These are phyloP conservation scores for Hirtodrosophila confusa DNA, from an alignment of 2,888 invertebrate species.

Conservation along the genomic window DNA sequence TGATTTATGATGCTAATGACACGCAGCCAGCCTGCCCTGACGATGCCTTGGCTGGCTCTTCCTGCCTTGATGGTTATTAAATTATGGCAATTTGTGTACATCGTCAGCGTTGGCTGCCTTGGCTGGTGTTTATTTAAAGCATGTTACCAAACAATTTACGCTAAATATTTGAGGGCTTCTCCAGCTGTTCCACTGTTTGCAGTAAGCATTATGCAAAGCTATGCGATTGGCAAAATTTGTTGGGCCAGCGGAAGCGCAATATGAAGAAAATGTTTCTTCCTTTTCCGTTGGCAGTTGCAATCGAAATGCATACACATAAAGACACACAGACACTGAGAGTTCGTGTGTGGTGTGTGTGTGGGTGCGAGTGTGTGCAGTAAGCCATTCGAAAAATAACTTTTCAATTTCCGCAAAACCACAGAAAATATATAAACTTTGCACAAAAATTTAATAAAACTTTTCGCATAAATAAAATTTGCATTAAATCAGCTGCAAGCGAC, in stretches of 20 bases:
- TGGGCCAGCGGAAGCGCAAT: slow-evolving; percentile 63
- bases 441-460: slow-evolving; percentile 83
- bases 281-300: slow-evolving; percentile 69
- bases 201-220: slow-evolving; percentile 52
- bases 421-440: slow-evolving; percentile 80
- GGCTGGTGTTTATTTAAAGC: slow-evolving; percentile 74
- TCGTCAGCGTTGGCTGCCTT: slow-evolving; percentile 40
- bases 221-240: slow-evolving; percentile 58
- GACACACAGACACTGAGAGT: neutral
- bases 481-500: slow-evolving; percentile 80
- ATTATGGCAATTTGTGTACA: slow-evolving; percentile 79
- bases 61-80: slow-evolving; percentile 77
- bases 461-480: slow-evolving; percentile 83
- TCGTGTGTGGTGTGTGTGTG: slow-evolving; percentile 19
- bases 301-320: slow-evolving; percentile 37
- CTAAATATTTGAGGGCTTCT: slow-evolving; percentile 57
- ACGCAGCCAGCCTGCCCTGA: slow-evolving; percentile 60
- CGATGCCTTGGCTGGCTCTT: slow-evolving; percentile 35
- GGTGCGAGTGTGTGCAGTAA: slow-evolving; percentile 54
- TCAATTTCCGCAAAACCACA: slow-evolving; percentile 82
- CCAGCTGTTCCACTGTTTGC: neutral
- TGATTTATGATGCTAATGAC: slow-evolving; percentile 83
- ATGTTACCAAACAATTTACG: slow-evolving; percentile 74
- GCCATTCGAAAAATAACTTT: slow-evolving; percentile 81
- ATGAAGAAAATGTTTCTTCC: slow-evolving; percentile 77